These are phyloP conservation scores for Parthenolecanium corni DNA, from an alignment of 2,888 invertebrate genomes.

Conservation along the genomic window DNA sequence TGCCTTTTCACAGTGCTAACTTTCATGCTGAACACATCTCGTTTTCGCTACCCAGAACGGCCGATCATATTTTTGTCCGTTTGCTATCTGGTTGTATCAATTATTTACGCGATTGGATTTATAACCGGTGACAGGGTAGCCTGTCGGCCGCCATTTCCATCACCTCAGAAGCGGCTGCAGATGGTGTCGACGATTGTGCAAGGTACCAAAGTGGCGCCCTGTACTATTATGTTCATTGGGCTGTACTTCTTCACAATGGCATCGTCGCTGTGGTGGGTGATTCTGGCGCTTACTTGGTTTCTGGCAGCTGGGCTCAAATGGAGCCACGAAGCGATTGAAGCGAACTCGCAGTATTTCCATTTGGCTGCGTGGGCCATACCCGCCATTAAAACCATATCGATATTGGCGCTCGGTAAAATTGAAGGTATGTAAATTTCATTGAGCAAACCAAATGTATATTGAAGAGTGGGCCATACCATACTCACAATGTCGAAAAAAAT, in stretches of 20 bases:
- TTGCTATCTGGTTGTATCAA: slow-evolving; percentile 88
- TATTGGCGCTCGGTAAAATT: slow-evolving; percentile 88
- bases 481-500: too few species aligned
- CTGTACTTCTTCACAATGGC: slow-evolving; percentile 95
- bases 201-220: slow-evolving; percentile 69
- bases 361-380: slow-evolving; percentile 96
- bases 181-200: slow-evolving; percentile 78
- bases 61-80: slow-evolving; percentile 94
- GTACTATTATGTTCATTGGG: slow-evolving; percentile 91
- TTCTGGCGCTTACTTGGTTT: slow-evolving; percentile 92
- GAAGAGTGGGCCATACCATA: too few species aligned
- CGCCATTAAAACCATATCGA: slow-evolving; percentile 87
- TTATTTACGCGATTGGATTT: slow-evolving; percentile 80
- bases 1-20: slow-evolving; percentile 88
- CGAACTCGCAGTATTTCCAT: slow-evolving; percentile 94
- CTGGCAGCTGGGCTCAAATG: slow-evolving; percentile 91
- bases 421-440: too few species aligned
- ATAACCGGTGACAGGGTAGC: slow-evolving; percentile 69
- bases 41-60: slow-evolving; percentile 94
- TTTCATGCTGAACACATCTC: slow-evolving; percentile 83
- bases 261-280: slow-evolving; percentile 95
- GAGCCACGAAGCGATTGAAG: slow-evolving; percentile 97
- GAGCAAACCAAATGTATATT: too few species aligned
- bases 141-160: slow-evolving; percentile 64
- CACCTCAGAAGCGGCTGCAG: slow-evolving; percentile 56